phyloP scores from a whole-genome alignment of 2,113 vertebrate genomes.

The Probosciger aterrimus region DNA sequence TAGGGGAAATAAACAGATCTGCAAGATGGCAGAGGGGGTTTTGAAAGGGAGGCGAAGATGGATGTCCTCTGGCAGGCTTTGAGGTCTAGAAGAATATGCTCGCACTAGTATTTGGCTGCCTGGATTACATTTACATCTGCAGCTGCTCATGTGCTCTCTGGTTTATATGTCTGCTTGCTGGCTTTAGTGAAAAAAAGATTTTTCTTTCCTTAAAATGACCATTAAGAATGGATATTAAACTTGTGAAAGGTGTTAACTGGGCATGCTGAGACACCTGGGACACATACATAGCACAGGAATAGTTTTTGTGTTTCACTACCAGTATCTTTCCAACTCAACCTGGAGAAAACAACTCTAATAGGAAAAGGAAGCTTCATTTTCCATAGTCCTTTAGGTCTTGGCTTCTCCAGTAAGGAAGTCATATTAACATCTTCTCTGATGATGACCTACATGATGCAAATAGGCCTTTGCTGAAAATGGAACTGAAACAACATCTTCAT shows the following conservation, averaged over 20 bases:
- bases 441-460: background rate
- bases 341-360: background rate
- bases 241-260: background rate
- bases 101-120: background rate
- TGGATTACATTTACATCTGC: slow-evolving; percentile 19
- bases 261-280: background rate
- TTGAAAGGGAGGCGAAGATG: background rate
- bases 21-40: background rate
- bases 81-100: background rate
- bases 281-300: background rate
- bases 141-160: background rate
- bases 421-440: slow-evolving; percentile 4
- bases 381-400: background rate
- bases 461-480: background rate
- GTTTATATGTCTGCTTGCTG: background rate
- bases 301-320: background rate
- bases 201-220: background rate
- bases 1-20: background rate
- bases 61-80: background rate
- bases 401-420: background rate
- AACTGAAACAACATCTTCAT: background rate
- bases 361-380: background rate
- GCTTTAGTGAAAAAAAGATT: background rate
- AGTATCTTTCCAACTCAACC: background rate
- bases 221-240: background rate